phyloP scores from a whole-genome alignment of 2,888 invertebrate species.

The Cataglyphis albicans region DNA sequence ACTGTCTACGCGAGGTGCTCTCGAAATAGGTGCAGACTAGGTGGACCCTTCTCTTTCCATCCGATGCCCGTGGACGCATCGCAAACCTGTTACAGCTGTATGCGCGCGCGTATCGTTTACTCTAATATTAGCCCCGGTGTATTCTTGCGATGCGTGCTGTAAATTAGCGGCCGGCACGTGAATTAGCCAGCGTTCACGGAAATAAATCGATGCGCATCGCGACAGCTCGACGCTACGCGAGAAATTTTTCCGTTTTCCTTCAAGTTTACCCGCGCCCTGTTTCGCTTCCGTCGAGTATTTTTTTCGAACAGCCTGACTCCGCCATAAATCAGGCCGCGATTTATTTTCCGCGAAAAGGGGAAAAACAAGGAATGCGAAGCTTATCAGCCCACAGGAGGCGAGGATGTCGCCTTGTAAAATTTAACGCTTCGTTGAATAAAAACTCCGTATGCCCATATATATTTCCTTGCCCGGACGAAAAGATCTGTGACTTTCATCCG shows the following conservation, averaged over 20 bases:
- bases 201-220: constrained; percentile 49
- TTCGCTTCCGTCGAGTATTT: constrained; percentile 5
- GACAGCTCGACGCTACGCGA: constrained; percentile 46
- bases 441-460: not conserved
- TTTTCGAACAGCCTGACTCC: not conserved
- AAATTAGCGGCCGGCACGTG: constrained; percentile 44
- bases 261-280: not conserved
- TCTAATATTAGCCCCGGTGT: constrained; percentile 57
- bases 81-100: constrained; percentile 61
- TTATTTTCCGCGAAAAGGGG: constrained; percentile 1
- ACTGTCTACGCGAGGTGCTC: constrained; percentile 60
- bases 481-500: not conserved
- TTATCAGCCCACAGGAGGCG: not conserved
- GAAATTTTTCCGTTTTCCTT: constrained; percentile 38
- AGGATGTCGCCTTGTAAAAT: not conserved
- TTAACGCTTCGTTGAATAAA: not conserved
- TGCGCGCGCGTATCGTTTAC: constrained; percentile 53
- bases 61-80: constrained; percentile 58
- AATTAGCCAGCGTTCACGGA: constrained; percentile 46
- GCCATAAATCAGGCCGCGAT: constrained; percentile 37
- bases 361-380: not conserved
- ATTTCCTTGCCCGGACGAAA: not conserved
- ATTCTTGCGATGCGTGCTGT: constrained; percentile 39
- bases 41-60: constrained; percentile 59
- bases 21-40: constrained; percentile 69